Evolutionary conservation across 2,888 invertebrate species (phyloP).

Genomic region (Tanytarsus gracilentus): DNA sequence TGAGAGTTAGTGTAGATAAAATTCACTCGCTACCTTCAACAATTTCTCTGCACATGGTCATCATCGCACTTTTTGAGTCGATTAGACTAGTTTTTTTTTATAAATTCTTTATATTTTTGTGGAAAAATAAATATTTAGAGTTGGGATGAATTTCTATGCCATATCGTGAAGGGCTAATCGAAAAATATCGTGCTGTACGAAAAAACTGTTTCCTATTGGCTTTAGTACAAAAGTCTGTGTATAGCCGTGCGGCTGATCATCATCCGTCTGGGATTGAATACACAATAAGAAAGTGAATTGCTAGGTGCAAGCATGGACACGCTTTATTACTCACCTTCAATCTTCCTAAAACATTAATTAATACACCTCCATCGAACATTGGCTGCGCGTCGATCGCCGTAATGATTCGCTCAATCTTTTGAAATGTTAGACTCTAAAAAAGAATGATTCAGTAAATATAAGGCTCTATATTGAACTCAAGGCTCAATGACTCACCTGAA

Average conservation of each 20-base stretch:
- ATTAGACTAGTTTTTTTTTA: slow-evolving; percentile 5
- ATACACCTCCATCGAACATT: slow-evolving; percentile 93
- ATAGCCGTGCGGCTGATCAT: slow-evolving; percentile 89
- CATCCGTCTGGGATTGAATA: slow-evolving; percentile 65
- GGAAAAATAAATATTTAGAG: background rate
- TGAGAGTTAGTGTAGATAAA: no score
- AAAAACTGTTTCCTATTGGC: slow-evolving; percentile 79
- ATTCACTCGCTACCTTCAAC: no score
- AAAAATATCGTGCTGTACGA: slow-evolving; percentile 92
- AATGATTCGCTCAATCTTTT: slow-evolving; percentile 84
- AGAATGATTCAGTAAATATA: slow-evolving; percentile 31
- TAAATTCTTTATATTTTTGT: no score
- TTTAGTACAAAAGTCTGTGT: slow-evolving; percentile 89
- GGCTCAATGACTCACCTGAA: slow-evolving; percentile 60
- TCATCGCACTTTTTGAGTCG: background rate
- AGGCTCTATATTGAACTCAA: background rate
- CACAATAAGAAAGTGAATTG: background rate
- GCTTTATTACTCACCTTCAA: slow-evolving; percentile 65
- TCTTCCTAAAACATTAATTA: slow-evolving; percentile 93
- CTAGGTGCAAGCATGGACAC: slow-evolving; percentile 19
- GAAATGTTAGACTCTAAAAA: slow-evolving; percentile 79
- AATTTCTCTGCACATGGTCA: no score
- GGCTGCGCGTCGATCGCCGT: slow-evolving; percentile 95
- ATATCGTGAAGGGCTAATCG: slow-evolving; percentile 83
- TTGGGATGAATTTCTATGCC: slow-evolving; percentile 40